These are phyloP conservation scores for Drosophila macrospina DNA, from an alignment of 2,888 invertebrate species.

Conservation along the genomic window DNA sequence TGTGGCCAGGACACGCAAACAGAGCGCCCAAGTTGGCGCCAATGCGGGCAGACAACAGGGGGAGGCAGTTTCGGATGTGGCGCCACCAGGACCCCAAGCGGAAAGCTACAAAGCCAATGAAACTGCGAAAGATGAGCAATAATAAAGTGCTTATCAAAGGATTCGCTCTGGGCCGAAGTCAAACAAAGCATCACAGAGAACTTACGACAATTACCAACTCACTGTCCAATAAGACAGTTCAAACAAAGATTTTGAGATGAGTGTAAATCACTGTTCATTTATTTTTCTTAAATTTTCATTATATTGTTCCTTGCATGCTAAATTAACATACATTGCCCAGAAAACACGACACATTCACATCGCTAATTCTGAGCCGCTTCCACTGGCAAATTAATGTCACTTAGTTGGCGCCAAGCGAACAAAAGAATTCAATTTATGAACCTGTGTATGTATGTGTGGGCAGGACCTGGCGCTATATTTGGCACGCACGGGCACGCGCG, in stretches of 20 bases:
- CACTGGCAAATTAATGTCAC: constrained; percentile 53
- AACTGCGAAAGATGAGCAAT: constrained; percentile 7
- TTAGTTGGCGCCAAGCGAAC: constrained; percentile 57
- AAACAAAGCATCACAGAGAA: not conserved
- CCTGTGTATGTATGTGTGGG: constrained; percentile 25
- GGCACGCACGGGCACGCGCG: constrained; percentile 61
- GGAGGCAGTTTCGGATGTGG: constrained; percentile 32
- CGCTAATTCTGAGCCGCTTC: constrained; percentile 20
- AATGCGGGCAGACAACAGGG: constrained; percentile 54
- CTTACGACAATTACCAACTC: not conserved
- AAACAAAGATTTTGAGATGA: not conserved
- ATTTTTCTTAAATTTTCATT: not conserved
- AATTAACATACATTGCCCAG: not conserved
- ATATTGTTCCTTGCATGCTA: not conserved
- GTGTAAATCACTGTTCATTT: not conserved
- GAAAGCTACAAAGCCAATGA: constrained; percentile 10
- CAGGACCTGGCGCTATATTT: constrained; percentile 72
- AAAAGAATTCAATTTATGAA: constrained; percentile 59
- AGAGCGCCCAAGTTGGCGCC: constrained; percentile 65
- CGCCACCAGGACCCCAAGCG: constrained; percentile 35
- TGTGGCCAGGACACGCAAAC: constrained; percentile 71
- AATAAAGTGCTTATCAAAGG: constrained; percentile 27
- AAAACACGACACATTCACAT: constrained; percentile 11
- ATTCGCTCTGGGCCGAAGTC: constrained; percentile 27
- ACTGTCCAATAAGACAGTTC: not conserved